Evolutionary conservation across 2,797 vertebrate genomes (phyloP).

Genomic region (Cyclopterus lumpus): DNA sequence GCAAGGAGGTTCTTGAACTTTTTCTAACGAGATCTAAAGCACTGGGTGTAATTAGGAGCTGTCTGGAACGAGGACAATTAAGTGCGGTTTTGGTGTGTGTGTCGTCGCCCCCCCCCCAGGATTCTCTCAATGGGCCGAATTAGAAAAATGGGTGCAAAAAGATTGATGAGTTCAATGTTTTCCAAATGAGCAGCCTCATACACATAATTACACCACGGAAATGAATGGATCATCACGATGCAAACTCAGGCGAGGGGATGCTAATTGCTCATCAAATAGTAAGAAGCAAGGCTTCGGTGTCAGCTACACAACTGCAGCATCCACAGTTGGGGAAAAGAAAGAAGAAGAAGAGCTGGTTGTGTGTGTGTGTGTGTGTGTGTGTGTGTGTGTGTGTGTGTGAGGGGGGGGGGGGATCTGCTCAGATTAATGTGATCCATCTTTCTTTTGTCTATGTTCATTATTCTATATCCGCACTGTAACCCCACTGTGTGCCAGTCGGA

Average conservation of each 20-base stretch:
- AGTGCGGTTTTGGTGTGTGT: conserved; percentile 76
- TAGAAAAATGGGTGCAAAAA: conserved; percentile 78
- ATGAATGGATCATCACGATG: conserved; percentile 85
- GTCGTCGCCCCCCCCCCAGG: conserved; percentile 51
- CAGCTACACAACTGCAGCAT: conserved; percentile 75
- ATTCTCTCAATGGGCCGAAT: conserved; percentile 78
- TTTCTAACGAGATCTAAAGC: conserved; percentile 78
- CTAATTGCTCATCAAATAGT: conserved; percentile 86
- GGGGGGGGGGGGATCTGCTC: conserved; percentile 48
- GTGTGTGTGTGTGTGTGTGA: too few species aligned
- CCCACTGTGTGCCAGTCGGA: conserved; percentile 50
- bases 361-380: too few species aligned
- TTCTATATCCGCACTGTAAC: conserved; percentile 74
- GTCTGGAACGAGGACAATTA: conserved; percentile 83
- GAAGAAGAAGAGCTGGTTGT: conserved; percentile 30
- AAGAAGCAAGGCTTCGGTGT: conserved; percentile 77
- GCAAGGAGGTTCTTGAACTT: conserved; percentile 70
- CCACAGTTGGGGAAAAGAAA: conserved; percentile 34
- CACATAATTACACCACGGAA: conserved; percentile 83
- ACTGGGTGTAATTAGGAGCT: conserved; percentile 80
- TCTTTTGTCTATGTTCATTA: conserved; percentile 78
- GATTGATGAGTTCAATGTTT: conserved; percentile 87
- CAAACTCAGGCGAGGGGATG: conserved; percentile 79
- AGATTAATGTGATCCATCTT: conserved; percentile 83
- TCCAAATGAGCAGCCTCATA: conserved; percentile 83